Evolutionary conservation across 2,113 vertebrate species (phyloP), one percentile per base, ranked within the genome.

Genomic region (Zosterops hypoxanthus): DNA sequence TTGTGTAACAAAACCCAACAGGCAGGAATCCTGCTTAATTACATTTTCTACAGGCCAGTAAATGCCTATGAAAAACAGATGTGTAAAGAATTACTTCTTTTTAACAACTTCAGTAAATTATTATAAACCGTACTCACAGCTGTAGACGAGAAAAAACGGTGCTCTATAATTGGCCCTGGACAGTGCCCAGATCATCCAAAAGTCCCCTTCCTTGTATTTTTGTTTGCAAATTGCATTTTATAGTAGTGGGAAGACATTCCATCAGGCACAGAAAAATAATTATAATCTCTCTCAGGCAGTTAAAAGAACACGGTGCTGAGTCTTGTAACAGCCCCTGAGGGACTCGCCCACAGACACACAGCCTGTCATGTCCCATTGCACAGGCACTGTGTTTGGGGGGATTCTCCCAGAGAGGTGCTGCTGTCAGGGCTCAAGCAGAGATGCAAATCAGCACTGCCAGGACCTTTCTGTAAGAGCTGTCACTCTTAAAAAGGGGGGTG

Each of bases 21-120:
- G 68, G 49, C 76, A 92, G 69, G 52, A 92, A 80, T 91, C 6
- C 11, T 82, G 86, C 69, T 95, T 94, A 95, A 91, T 96, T 93
- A 95, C 50, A 86, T 95, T 95, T 96, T 83, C 47, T 79, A 66
- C 50, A 93, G 92, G 55, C 68, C 89, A 91, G 47, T 93, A 90
- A 91, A 20, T 60, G 57, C 49, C 76, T 80, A 41, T 63, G 66
- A 80, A 81, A 86, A 83, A 52, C 82, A 89, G 73, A 94, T 73
- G 50, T 78, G 64, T 52, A 82, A 95, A 84, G 57, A 82, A 71
- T 80, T 69, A 53, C n/a, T 86, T 90, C 34, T 68, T 96, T 86
- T 79, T 82, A 90, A 75, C 14, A 66, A 86, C 60, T 66, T 59
- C 0, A 3, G 70, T 94, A 55, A 88, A 80, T 92, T 90, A 82